These are phyloP conservation scores for Centrocercus urophasianus DNA, from an alignment of 2,113 vertebrate species.

Conservation along the genomic window DNA sequence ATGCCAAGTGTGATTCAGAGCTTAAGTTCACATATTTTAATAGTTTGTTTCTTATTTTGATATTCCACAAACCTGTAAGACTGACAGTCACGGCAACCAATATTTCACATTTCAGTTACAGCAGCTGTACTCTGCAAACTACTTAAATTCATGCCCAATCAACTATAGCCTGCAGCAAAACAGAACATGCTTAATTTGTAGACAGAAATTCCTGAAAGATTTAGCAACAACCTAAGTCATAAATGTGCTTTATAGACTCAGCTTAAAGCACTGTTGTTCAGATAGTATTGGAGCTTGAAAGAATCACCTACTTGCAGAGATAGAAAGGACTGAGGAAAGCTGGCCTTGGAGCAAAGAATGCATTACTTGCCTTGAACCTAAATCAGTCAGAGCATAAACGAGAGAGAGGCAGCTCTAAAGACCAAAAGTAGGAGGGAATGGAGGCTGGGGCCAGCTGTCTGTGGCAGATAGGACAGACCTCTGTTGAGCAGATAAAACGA, in stretches of 20 bases:
- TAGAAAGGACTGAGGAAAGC: not conserved
- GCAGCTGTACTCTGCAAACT: not conserved
- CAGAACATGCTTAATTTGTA: not conserved
- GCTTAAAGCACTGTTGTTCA: not conserved
- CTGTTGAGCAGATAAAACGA: not conserved
- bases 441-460: not conserved
- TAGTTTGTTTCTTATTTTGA: not conserved
- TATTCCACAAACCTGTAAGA: not conserved
- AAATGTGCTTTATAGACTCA: not conserved
- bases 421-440: not conserved
- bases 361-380: not conserved
- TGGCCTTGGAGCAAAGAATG: not conserved
- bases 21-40: not conserved
- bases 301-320: rapidly evolving
- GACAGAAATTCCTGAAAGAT: not conserved
- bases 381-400: not conserved
- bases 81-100: not conserved
- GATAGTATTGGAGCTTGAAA: not conserved
- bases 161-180: not conserved
- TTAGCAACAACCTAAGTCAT: not conserved
- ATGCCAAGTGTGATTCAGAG: not conserved
- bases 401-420: not conserved
- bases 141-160: not conserved
- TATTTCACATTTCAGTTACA: not conserved
- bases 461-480: not conserved